Conservation (phyloP, 2,797 vertebrate species). For the Hirundo rustica region DNA sequence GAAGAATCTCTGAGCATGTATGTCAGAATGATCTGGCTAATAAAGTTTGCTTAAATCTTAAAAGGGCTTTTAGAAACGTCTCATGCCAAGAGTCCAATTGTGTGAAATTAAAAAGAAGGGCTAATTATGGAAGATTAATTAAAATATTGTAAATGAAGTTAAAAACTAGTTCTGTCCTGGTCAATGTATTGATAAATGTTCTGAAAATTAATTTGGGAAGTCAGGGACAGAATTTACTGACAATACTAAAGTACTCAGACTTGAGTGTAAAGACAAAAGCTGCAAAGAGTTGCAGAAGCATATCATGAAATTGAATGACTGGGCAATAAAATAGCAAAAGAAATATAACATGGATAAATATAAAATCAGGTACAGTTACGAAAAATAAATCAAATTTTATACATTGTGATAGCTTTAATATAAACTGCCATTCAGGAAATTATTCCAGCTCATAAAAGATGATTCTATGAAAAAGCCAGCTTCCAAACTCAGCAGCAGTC, state of each 20-base stretch:
- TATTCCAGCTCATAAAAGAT: neutral
- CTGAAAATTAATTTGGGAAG: neutral
- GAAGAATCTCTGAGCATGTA: neutral
- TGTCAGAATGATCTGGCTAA: neutral
- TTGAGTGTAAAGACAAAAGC: neutral
- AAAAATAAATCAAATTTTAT: neutral
- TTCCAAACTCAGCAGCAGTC: neutral
- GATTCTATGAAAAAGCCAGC: neutral
- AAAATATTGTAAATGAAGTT: neutral
- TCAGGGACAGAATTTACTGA: neutral
- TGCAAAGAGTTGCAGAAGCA: neutral
- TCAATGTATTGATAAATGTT: neutral
- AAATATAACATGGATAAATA: neutral
- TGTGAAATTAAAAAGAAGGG: neutral
- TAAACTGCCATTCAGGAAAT: neutral
- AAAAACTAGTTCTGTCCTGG: neutral
- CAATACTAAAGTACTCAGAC: neutral
- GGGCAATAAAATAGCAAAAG: neutral
- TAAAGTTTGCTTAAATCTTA: neutral
- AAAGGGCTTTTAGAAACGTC: neutral
- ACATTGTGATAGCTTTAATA: neutral
- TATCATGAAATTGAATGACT: neutral
- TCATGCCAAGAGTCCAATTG: neutral
- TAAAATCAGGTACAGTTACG: neutral
- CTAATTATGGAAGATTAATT: neutral